Evolutionary conservation across 2,888 invertebrate species (phyloP), one percentile per base, ranked within the genome.

Genomic region (Ichneumoninae sp.): DNA sequence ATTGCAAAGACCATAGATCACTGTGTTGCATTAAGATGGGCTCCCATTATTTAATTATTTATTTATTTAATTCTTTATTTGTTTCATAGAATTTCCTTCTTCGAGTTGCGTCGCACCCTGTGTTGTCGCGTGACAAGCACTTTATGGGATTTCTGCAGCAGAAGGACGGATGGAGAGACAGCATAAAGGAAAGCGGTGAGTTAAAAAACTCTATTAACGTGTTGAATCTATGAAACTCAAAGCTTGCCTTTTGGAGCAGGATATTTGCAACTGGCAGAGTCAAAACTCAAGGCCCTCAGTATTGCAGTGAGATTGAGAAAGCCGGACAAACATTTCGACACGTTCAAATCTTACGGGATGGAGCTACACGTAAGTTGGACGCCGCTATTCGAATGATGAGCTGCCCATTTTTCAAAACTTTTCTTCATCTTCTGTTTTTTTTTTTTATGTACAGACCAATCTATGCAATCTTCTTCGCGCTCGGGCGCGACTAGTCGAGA

Each of bases 81-180:
- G 16, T 50, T 50, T 85, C 86, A 19, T 90, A 95, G 95, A 97
- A 97, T 92, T 97, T 97, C 89, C 93, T 98, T 33, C 94, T 97
- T 66, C 94, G 97, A 69, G 95, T 97, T 30, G 97, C 97, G 0
- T 96, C 96, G 0, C 97, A 97, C 93, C 96, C 96, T 0, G 93
- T 95, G 68, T 94, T 98, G 3, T 96, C 96, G 88, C 96, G 96
- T 89, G 97, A 98, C 90, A 95, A 95, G 88, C 96, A 97, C 91
- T 97, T 97, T 90, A 95, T 97, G 87, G 96, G 96, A 89, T 98
- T 97, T 92, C 93, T 98, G 16, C 97, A 97, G 90, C 96, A 97
- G 91, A 97, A 96, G 87, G 96, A 97, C 86, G 96, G 96, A 0
- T 97, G 97, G 97, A 95, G 96, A 91, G 97, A 97, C 89, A 95